Evolutionary conservation across 2,888 invertebrate genomes (phyloP), one percentile per base, ranked within the genome.

Genomic region (Catocala nupta): DNA sequence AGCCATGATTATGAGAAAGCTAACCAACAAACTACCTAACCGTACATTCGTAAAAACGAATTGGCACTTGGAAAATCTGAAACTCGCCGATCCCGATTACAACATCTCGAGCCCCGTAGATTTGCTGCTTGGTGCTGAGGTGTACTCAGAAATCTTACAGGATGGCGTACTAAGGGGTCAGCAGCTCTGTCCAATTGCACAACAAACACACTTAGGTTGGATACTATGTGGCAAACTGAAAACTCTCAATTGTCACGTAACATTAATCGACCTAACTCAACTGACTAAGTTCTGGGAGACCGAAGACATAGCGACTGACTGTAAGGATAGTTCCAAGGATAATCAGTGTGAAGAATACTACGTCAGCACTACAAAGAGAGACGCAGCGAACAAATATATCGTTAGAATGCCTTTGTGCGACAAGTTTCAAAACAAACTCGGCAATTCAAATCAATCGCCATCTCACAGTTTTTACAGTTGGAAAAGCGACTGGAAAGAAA

Each of bases 381-480:
- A 39, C 12, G n/a, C 52, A 13, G 63, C 63, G 12, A 48, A 48
- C 1, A 66, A 63, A 59, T 66, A 59, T 10, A 36, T 54, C 8
- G 59, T 63, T 5, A 52, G 45, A 13, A 66, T 59, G 58, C 62
- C 59, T 0, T 43, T 62, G 25, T 5, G 13, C 12, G 5, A 13
- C 3, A 5, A n/a, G 3, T 58, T 33, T n/a, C 34, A 48, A 55
- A 12, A 55, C 3, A 33, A 12, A 9, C 9, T 58, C 10, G 65
- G 65, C 4, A 25, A 61, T n/a, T 61, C 65, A 2, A 57, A 47
- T 45, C 65, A 48, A 12, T 9, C 2, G 66, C 59, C 0, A 53
- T 63, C 34, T 47, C 55, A 11, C 59, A 66, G 50, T 66, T 59
- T 54, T 45, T 56, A 5, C 56, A 66, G 33, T 10, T 33, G 25